Evolutionary conservation across 2,113 vertebrate species (phyloP).

Genomic region (Indri indri): DNA sequence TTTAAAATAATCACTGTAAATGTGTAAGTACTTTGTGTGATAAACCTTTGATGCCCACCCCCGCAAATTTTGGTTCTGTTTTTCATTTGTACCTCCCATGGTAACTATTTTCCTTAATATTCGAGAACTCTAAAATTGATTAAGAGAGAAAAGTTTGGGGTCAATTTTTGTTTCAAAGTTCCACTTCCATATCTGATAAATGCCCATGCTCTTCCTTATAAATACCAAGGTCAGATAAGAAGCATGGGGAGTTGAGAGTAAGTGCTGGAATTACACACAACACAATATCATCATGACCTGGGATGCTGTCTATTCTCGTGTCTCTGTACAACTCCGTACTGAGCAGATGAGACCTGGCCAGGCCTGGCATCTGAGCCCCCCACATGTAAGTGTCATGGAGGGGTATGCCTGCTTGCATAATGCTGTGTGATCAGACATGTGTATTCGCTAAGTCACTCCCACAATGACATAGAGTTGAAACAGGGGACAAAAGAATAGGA

Average conservation of each 20-base stretch:
- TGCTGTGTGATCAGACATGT: neutral
- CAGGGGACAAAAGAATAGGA: too few species aligned
- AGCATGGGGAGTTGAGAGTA: neutral
- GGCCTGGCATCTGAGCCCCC: neutral
- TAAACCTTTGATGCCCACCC: neutral
- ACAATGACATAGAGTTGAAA: neutral
- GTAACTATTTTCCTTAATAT: neutral
- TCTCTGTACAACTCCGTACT: neutral
- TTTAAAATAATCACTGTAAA: neutral
- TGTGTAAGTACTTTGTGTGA: neutral
- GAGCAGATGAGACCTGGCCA: neutral
- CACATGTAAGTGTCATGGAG: rapidly evolving
- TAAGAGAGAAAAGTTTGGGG: neutral
- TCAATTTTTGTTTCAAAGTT: neutral
- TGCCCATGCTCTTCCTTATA: neutral
- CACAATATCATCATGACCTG: rapidly evolving
- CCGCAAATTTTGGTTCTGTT: neutral
- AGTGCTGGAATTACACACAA: neutral
- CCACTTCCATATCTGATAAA: neutral
- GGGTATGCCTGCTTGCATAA: too few species aligned
- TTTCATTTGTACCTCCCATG: neutral
- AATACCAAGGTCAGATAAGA: neutral
- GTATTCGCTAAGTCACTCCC: neutral
- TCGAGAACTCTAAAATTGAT: neutral
- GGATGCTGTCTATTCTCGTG: neutral